A percentile compares a stretch with the other conserved stretches of the same genome.
phyloP scores from a whole-genome alignment of 2,797 vertebrate genomes.

The Hylomyscus alleni region DNA sequence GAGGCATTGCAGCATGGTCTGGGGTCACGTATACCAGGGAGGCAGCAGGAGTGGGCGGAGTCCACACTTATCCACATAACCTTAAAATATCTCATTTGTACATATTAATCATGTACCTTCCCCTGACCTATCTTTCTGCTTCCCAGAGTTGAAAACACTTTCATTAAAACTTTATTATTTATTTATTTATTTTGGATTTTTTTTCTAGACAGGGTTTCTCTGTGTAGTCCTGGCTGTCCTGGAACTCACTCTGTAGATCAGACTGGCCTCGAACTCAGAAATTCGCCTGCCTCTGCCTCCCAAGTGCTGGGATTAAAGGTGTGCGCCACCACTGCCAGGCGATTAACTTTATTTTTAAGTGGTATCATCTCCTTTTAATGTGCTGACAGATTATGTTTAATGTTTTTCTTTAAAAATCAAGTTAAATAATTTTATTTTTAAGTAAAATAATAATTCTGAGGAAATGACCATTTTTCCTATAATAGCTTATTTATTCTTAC shows the following conservation, averaged over 20 bases:
- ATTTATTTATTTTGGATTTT: no score
- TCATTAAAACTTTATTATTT: no score
- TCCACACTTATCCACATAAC: neutral
- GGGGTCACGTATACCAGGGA: no score
- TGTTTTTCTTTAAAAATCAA: neutral
- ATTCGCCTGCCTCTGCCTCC: no score
- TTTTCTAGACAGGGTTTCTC: no score
- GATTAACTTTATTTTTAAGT: neutral
- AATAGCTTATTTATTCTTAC: neutral
- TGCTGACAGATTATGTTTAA: neutral
- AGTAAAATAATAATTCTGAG: neutral
- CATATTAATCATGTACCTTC: neutral
- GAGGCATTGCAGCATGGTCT: no score
- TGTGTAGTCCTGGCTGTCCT: no score
- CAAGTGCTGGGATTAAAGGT: no score
- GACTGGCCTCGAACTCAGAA: no score
- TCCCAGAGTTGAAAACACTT: neutral
- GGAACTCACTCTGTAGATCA: no score
- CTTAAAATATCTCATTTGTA: neutral
- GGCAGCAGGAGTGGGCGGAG: no score
- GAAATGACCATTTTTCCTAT: neutral
- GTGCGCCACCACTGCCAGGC: no score
- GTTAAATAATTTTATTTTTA: neutral
- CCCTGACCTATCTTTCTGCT: neutral
- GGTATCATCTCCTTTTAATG: conserved; percentile 13